Conservation (phyloP, 2,797 vertebrate genomes). For the Bovichtus diacanthus region DNA sequence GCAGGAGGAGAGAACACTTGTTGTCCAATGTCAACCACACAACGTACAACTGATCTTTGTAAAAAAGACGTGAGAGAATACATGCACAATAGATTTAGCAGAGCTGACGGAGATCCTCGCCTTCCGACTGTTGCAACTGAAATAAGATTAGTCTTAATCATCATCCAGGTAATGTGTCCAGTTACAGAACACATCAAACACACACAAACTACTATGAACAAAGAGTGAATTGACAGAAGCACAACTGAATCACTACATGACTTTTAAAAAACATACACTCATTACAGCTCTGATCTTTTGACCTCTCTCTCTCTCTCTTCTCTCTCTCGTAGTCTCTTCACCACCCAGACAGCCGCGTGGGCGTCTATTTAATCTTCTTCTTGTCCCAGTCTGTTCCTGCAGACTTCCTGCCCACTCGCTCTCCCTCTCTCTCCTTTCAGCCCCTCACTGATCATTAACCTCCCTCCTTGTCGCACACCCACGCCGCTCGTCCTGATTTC, state of each 20-base stretch:
- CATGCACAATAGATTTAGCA: no score
- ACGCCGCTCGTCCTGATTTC: conserved; percentile 64
- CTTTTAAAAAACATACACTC: not conserved
- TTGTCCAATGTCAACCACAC: no score
- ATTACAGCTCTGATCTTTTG: conserved; percentile 18
- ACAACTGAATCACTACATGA: not conserved
- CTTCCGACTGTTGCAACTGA: no score
- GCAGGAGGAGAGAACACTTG: no score
- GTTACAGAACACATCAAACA: not conserved
- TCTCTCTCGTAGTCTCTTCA: conserved; percentile 23
- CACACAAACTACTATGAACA: not conserved
- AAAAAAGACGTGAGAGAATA: no score
- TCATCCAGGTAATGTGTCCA: not conserved
- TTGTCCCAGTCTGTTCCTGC: conserved; percentile 69
- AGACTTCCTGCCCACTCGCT: conserved; percentile 73
- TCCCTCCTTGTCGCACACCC: conserved; percentile 74
- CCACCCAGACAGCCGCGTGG: conserved; percentile 60
- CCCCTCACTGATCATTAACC: conserved; percentile 74
- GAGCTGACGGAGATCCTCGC: no score
- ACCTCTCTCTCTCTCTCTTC: conserved; percentile 16
- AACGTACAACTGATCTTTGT: no score
- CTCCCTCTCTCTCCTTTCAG: conserved; percentile 62
- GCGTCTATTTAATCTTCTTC: conserved; percentile 71
- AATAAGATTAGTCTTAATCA: no score
- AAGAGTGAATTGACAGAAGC: not conserved